Conservation (phyloP, 30 jellyfish, hydroid and myxozoan genomes). For the Catostylus mosaicus region DNA sequence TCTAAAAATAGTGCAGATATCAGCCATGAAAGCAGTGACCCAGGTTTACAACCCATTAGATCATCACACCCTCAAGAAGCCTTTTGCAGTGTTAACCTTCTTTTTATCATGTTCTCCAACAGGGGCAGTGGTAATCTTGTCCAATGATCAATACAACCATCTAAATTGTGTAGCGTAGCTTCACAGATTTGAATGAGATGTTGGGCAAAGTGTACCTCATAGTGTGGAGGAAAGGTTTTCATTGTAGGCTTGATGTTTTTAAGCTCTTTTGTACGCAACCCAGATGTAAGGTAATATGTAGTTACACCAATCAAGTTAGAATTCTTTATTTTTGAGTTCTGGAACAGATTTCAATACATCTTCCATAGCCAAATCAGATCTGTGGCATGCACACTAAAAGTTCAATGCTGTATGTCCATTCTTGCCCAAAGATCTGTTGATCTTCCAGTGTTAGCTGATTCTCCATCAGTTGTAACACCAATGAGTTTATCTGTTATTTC, state of each 20-base stretch:
- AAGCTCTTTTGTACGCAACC: not conserved
- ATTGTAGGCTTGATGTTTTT: not conserved
- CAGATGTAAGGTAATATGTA: not conserved
- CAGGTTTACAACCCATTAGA: slow-evolving; percentile 24
- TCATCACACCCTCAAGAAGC: slow-evolving; percentile 16
- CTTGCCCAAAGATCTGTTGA: slow-evolving; percentile 12
- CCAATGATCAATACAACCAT: slow-evolving; percentile 33
- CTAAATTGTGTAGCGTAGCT: slow-evolving; percentile 32
- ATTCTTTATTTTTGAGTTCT: slow-evolving; percentile 6
- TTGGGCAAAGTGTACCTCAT: not conserved
- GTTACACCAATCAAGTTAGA: not conserved
- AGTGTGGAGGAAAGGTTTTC: not conserved
- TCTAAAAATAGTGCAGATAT: slow-evolving; percentile 39
- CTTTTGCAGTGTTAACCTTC: slow-evolving; percentile 4
- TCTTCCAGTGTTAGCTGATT: slow-evolving; percentile 33
- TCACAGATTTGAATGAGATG: slow-evolving; percentile 16
- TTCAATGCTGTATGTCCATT: slow-evolving; percentile 6
- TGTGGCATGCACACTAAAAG: slow-evolving; percentile 24
- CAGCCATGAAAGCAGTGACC: slow-evolving; percentile 44
- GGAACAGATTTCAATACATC: slow-evolving; percentile 27
- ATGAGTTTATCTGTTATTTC: slow-evolving; percentile 24
- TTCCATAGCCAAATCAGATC: slow-evolving; percentile 52
- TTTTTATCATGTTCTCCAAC: slow-evolving; percentile 36
- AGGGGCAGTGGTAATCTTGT: slow-evolving; percentile 10
- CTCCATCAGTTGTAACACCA: slow-evolving; percentile 55